Conservation (phyloP, 2,113 vertebrate genomes). For the Anthoscopus minutus region DNA sequence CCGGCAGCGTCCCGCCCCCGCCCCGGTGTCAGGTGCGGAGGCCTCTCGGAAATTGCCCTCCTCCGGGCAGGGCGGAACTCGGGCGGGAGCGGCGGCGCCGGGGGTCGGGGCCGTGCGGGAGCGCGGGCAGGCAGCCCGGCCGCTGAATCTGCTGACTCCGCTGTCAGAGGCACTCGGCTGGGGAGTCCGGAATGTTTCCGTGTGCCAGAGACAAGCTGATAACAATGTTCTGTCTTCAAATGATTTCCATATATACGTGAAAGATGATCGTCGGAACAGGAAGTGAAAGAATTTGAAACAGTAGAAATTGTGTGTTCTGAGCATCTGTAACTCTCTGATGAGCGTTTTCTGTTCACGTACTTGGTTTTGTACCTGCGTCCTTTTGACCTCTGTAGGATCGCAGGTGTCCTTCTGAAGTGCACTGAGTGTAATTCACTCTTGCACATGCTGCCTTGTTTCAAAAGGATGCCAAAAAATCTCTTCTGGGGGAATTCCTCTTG, state of each 20-base stretch:
- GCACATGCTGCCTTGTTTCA: background rate
- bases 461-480: background rate
- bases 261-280: background rate
- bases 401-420: background rate
- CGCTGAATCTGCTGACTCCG: background rate
- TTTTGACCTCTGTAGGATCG: background rate
- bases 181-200: background rate
- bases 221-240: fast-evolving
- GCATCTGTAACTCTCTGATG: background rate
- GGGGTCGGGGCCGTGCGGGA: background rate
- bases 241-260: fast-evolving
- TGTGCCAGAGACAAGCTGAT: background rate
- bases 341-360: background rate
- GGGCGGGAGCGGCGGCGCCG: background rate
- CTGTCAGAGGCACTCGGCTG: too few relatives aligned
- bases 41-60: background rate
- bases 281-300: background rate
- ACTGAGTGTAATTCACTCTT: fast-evolving
- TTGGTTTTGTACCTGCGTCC: background rate
- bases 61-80: background rate
- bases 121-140: background rate
- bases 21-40: background rate
- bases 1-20: background rate
- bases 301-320: background rate
- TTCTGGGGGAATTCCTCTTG: background rate